Evolutionary conservation across 2,888 invertebrate species (phyloP).

Genomic region (Leucophenga montana): DNA sequence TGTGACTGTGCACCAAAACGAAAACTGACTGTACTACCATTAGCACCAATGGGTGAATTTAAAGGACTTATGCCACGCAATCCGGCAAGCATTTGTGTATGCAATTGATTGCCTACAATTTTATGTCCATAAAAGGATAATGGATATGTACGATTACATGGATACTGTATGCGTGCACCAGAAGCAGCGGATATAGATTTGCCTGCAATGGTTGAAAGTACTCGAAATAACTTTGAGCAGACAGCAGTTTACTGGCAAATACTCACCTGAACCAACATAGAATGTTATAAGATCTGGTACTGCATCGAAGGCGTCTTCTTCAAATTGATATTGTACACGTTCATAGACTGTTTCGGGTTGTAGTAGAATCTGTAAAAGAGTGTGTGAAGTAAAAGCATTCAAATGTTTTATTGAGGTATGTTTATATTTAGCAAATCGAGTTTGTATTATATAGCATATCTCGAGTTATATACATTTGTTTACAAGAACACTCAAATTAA

Average conservation of each 20-base stretch:
- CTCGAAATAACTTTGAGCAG: background rate
- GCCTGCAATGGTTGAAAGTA: conserved; percentile 59
- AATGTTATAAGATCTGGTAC: conserved; percentile 94
- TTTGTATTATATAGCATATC: background rate
- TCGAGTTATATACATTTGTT: too few relatives aligned
- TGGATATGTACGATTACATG: conserved; percentile 87
- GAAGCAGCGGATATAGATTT: conserved; percentile 91
- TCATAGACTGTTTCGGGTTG: conserved; percentile 95
- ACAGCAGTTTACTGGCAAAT: background rate
- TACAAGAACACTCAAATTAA: too few relatives aligned
- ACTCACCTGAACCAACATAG: conserved; percentile 90
- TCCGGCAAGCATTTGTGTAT: conserved; percentile 71
- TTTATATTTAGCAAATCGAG: too few relatives aligned
- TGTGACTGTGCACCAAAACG: conserved; percentile 59
- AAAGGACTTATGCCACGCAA: conserved; percentile 72
- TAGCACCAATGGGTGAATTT: conserved; percentile 72
- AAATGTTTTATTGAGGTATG: too few relatives aligned
- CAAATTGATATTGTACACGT: conserved; percentile 92
- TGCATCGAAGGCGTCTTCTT: conserved; percentile 93
- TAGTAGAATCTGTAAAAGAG: conserved; percentile 79
- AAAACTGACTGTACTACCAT: conserved; percentile 68
- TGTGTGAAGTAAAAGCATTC: background rate
- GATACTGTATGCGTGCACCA: conserved; percentile 89
- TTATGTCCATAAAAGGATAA: conserved; percentile 82
- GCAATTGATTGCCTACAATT: conserved; percentile 75